phyloP scores from a whole-genome alignment of 1,140 invertebrate species.

The Choristoneura fumiferana region DNA sequence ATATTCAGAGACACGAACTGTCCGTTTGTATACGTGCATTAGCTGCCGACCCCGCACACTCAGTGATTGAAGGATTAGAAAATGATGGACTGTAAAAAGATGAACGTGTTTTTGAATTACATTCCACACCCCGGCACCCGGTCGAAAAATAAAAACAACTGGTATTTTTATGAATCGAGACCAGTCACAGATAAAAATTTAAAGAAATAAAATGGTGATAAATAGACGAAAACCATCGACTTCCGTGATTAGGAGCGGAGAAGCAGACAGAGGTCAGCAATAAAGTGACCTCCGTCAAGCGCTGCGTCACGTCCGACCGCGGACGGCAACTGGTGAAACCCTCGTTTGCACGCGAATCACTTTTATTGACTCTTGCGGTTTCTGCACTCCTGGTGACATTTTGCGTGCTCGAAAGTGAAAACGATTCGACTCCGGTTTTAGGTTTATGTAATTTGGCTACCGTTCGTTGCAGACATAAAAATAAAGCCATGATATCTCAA shows the following conservation, averaged over 20 bases:
- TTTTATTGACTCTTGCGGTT: conserved; percentile 75
- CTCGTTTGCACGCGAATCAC: conserved; percentile 51
- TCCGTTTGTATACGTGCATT: conserved; percentile 6
- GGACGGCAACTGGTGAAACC: conserved; percentile 50
- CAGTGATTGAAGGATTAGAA: conserved; percentile 14
- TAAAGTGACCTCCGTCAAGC: conserved; percentile 71
- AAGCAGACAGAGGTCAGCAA: conserved; percentile 72
- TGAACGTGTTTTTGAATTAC: too few relatives aligned
- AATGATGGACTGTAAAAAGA: conserved; percentile 2
- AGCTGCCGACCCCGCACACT: not conserved
- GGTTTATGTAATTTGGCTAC: conserved; percentile 23
- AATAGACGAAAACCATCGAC: conserved; percentile 46
- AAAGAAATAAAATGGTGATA: not conserved
- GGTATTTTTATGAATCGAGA: too few relatives aligned
- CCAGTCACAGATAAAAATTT: too few relatives aligned
- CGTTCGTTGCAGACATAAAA: too few relatives aligned
- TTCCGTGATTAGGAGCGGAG: conserved; percentile 58
- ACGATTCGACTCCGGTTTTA: conserved; percentile 29
- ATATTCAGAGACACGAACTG: conserved; percentile 16
- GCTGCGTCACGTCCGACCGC: conserved; percentile 65
- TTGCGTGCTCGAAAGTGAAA: conserved; percentile 63
- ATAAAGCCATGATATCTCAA: too few relatives aligned
- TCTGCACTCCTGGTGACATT: conserved; percentile 58
- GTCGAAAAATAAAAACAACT: too few relatives aligned
- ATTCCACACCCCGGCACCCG: too few relatives aligned